Evolutionary conservation across 2,888 invertebrate species (phyloP), one percentile per base, ranked within the genome.

Genomic region (Holacanthella duospinosa): DNA sequence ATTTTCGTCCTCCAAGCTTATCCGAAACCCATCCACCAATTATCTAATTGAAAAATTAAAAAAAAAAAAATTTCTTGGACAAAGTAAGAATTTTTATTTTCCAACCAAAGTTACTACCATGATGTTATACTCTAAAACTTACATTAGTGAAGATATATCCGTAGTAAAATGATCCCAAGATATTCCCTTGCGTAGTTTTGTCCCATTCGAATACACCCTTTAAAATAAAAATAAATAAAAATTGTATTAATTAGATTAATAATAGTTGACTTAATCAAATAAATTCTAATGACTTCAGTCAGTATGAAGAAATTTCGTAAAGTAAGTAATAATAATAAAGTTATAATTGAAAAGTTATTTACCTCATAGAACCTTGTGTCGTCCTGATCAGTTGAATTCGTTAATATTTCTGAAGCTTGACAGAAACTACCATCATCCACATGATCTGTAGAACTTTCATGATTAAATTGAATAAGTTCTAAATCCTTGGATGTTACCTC

Each of bases 131-230:
- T 21, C 26, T 9, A 48, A 26, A 53, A 25, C 19, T 64, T 48
- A 69, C 70, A 54, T 71, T 74, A 2, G 77, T 76, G 21, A 78
- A 66, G 21, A 78, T 74, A 56, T 76, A 80, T 59, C 80, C 80
- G 67, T 81, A 83, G 76, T 81, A 84, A 74, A 82, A 81, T 2
- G 80, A 77, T 4, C 81, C 80, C 2, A 83, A 75, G 56, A 84
- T 75, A 1, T 75, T 71, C 25, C 83, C 80, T 71, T 82, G 80
- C 21, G 78, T 75, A 4, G 76, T 74, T 62, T 82, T 81, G 36
- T 77, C 76, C 84, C 84, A 84, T 0, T 76, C 75, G 64, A 83
- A 79, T 64, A 80, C 80, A 2, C 79, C 80, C 71, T 71, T 24
- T 27, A 29, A 60, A 26, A 68, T 43, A 27, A 26, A 25, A 3